A percentile compares a stretch with the other conserved stretches of the same genome.
Evolutionary conservation across 2,888 invertebrate species (phyloP).

Genomic region (Slavum lentiscoides): DNA sequence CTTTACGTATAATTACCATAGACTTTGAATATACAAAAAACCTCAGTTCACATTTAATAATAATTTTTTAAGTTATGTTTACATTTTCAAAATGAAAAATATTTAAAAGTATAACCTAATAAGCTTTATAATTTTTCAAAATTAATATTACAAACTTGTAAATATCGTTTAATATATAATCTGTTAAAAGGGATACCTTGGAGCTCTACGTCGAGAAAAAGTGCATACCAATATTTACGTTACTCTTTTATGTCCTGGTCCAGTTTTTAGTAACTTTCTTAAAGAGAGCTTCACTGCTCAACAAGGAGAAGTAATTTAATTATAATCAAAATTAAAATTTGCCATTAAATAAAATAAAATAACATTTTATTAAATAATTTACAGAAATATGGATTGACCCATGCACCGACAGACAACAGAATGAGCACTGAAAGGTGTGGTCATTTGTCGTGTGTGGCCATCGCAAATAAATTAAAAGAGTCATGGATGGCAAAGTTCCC

Average conservation of each 20-base stretch:
- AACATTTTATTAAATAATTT: slow-evolving; percentile 37
- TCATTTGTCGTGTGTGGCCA: slow-evolving; percentile 62
- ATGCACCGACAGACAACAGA: slow-evolving; percentile 58
- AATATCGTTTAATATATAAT: background rate
- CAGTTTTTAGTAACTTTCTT: slow-evolving; percentile 72
- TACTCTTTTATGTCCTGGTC: slow-evolving; percentile 76
- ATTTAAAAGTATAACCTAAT: no score
- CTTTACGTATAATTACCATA: no score
- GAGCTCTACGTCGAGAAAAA: slow-evolving; percentile 68
- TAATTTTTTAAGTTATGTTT: no score
- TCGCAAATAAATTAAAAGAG: slow-evolving; percentile 65
- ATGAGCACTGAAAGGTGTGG: slow-evolving; percentile 64
- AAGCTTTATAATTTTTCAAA: no score
- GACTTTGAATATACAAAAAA: no score
- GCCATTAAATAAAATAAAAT: background rate
- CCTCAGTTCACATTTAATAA: no score
- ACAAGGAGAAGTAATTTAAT: slow-evolving; percentile 63
- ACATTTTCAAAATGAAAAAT: no score
- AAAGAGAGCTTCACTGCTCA: slow-evolving; percentile 71
- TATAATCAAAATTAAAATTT: slow-evolving; percentile 2
- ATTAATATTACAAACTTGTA: no score
- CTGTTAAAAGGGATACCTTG: slow-evolving; percentile 71
- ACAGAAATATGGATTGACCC: slow-evolving; percentile 59
- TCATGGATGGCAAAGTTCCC: slow-evolving; percentile 75
- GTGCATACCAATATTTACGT: slow-evolving; percentile 66